Evolutionary conservation across 1,140 invertebrate species (phyloP).

Genomic region (Harpegnathos saltator): DNA sequence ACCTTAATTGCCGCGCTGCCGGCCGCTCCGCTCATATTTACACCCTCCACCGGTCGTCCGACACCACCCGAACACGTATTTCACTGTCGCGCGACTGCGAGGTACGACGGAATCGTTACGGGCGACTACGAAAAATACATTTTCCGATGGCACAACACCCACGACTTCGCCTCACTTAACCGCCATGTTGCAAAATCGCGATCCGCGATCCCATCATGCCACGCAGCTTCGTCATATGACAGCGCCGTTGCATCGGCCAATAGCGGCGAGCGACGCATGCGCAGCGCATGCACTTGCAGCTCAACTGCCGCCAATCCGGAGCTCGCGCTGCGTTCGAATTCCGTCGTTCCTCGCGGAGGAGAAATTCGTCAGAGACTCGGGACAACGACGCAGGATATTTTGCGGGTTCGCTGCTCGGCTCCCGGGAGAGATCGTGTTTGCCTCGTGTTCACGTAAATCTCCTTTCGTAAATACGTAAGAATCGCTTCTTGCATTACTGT

Average conservation of each 20-base stretch:
- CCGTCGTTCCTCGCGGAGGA: background rate
- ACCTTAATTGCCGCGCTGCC: slow-evolving; percentile 77
- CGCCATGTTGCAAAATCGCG: slow-evolving; percentile 83
- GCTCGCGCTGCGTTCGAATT: slow-evolving; percentile 56
- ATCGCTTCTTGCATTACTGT: too few species aligned
- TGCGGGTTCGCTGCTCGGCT: background rate
- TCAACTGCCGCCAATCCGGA: slow-evolving; percentile 26
- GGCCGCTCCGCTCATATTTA: slow-evolving; percentile 78
- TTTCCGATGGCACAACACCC: slow-evolving; percentile 78
- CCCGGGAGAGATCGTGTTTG: background rate
- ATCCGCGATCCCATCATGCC: slow-evolving; percentile 80
- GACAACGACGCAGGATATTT: background rate
- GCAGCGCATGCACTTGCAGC: background rate
- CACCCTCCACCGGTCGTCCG: slow-evolving; percentile 61
- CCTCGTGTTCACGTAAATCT: too few species aligned
- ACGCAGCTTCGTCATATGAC: slow-evolving; percentile 81
- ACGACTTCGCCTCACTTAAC: slow-evolving; percentile 79
- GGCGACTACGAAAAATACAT: slow-evolving; percentile 79
- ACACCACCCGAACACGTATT: slow-evolving; percentile 65
- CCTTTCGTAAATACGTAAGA: too few species aligned
- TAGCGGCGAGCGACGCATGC: slow-evolving; percentile 53
- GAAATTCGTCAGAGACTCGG: background rate
- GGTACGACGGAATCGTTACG: slow-evolving; percentile 60
- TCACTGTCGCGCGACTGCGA: slow-evolving; percentile 55
- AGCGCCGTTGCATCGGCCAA: slow-evolving; percentile 75